Base-by-base conservation (phyloP, 2,113 vertebrate genomes). In the Ahaetulla prasina region DNA sequence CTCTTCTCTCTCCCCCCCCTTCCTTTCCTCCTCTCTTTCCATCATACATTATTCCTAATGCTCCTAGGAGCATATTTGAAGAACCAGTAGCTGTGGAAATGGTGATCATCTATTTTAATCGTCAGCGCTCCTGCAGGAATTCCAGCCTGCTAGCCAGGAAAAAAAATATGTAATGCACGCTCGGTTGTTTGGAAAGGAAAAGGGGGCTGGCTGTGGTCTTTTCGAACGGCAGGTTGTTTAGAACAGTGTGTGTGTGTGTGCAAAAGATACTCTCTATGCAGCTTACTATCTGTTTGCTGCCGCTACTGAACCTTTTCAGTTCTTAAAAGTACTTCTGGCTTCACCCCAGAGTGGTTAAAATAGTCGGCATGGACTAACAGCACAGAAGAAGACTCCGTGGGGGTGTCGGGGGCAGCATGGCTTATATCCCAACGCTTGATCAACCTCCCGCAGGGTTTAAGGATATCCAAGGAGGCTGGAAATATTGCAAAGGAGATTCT, bases 21-120 rank as follows among this genome's bases (percentile, higher is more conserved):
- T 2, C 30, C 12, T 30, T 1, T 1, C 30, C 63, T 97, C 96
- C 50, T 97, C 98, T 88, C 97, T 98, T 92, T 96, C 96, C 95
- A 93, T 96, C 96, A 74, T 96, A 96, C 95, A 94, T 97, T 96
- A 96, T 97, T 97, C 95, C 95, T 96, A 95, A 95, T 94, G 96
- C 97, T 94, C 92, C 94, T 93, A 94, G 92, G 94, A 97, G 94
- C 95, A 95, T 96, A 96, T 93, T 85, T 95, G 97, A 97, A 93
- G 92, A 97, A 95, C 94, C 89, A 92, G 96, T 94, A 96, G 95
- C 53, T 93, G 92, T 95, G 95, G 97, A 97, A 98, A 98, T 95
- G 93, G 35, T 91, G 94, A 94, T 96, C 95, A 95, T 96, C 97
- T 95, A 93, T 96, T 97, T 97, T 96, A 96, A 96, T 96, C 96